Evolutionary conservation across 30 jellyfish, hydroid and myxozoan genomes (phyloP).

Genomic region (Aurelia aurita complex sp. Pacific): DNA sequence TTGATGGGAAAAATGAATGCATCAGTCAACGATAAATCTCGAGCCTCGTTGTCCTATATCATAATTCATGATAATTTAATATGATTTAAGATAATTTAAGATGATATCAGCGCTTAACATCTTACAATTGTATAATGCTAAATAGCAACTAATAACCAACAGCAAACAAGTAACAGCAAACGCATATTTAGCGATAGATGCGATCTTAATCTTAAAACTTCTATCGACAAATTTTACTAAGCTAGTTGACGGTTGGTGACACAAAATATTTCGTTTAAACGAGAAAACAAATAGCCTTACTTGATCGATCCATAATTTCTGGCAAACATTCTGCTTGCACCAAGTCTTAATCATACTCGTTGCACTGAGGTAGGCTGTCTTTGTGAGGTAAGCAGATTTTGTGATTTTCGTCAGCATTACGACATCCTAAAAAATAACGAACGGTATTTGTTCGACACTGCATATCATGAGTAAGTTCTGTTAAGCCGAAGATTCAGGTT

Average conservation of each 20-base stretch:
- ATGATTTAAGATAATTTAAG: too few species aligned
- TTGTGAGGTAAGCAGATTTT: constrained; percentile 33
- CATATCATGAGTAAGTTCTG: too few species aligned
- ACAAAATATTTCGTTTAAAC: neutral
- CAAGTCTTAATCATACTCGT: constrained; percentile 43
- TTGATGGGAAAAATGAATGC: neutral
- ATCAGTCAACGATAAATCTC: too few species aligned
- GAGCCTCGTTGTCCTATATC: neutral
- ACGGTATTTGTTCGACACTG: neutral
- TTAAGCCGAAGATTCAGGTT: too few species aligned
- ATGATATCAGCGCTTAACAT: too few species aligned
- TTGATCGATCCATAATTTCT: constrained; percentile 45
- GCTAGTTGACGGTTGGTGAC: too few species aligned
- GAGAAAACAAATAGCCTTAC: neutral
- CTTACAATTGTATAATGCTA: too few species aligned
- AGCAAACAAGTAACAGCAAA: too few species aligned
- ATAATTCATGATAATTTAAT: neutral
- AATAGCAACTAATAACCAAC: too few species aligned
- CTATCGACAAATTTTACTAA: too few species aligned
- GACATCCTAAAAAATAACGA: constrained; percentile 15
- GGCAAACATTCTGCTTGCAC: constrained; percentile 22
- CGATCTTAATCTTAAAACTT: too few species aligned
- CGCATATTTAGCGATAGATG: too few species aligned
- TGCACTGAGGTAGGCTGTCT: constrained; percentile 50
- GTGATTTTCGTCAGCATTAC: constrained; percentile 18